Base-by-base conservation (phyloP, 2,113 vertebrate species). In the Lates calcarifer region DNA sequence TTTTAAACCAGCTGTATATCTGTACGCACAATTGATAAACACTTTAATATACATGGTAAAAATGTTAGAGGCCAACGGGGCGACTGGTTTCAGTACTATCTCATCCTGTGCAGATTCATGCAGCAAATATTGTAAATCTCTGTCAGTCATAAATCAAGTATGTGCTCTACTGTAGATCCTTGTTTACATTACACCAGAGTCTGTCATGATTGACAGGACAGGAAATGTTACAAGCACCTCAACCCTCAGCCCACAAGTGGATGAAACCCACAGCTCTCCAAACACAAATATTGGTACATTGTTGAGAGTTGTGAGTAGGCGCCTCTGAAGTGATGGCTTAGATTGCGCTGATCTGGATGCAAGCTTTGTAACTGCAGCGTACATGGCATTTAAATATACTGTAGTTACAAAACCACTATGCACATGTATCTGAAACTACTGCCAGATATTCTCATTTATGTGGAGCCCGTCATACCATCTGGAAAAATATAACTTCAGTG, bases 271-370 rank as follows among this genome's bases (percentile, higher is more conserved):
- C 3, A 15, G 35, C 55, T 45, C 43, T 22, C n/a, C 9, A 8
- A 24, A 26, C 47, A 71, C 3, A 57, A 39, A 64, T 63, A 12
- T 53, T 17, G 31, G 39, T 69, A 17, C 14, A 33, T n/a, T n/a
- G 33, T 41, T 47, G 13, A 22, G 20, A 56, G 68, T 11, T 63
- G 45, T 12, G 45, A 37, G n/a, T 5, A 15, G 9, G 11, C 20
- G 33, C 62, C 29, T 43, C 20, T n/a, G 45, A 64, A 24, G 17
- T 84, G 45, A 57, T 39, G 35, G 68, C 67, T 79, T 74, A 56
- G 31, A 45, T 22, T 12, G 3, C 57, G 22, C 6, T 70, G 39
- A 33, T 55, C 33, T 43, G 39, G 14, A 58, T 13, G 31, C 62
- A 68, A 35, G 24, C 20, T 51, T 20, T 3, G n/a, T 51, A 51